Evolutionary conservation across 1,140 invertebrate species (phyloP).

Genomic region (Aphaenogaster floridana): DNA sequence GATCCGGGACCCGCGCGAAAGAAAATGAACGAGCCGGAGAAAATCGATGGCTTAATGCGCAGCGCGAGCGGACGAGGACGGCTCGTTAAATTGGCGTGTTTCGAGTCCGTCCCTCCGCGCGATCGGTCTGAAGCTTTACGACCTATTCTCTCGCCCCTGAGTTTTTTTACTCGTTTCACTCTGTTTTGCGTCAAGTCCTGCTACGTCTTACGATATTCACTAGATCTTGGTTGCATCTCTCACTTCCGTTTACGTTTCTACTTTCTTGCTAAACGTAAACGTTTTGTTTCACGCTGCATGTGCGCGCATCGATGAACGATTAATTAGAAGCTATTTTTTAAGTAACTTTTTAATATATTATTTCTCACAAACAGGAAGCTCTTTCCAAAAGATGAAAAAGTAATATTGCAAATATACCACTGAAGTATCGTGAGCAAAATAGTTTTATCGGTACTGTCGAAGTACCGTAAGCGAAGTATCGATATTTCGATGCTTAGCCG

Average conservation of each 20-base stretch:
- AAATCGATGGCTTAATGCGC: slow-evolving; percentile 51
- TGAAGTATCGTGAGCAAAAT: slow-evolving; percentile 22
- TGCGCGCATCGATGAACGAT: neutral
- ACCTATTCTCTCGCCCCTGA: slow-evolving; percentile 24
- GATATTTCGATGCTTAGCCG: slow-evolving; percentile 36
- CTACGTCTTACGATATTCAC: neutral
- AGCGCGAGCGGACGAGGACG: slow-evolving; percentile 1
- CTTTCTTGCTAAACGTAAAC: neutral
- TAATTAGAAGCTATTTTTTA: slow-evolving; percentile 5
- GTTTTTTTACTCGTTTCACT: slow-evolving; percentile 21
- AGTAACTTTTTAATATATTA: neutral
- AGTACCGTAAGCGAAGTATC: slow-evolving; percentile 60
- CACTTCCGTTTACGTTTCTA: neutral
- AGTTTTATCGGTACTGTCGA: slow-evolving; percentile 14
- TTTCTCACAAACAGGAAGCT: neutral
- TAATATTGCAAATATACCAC: no score
- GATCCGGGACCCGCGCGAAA: slow-evolving; percentile 33
- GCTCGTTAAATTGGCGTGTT: slow-evolving; percentile 47
- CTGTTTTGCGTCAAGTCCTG: slow-evolving; percentile 8
- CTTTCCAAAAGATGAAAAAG: neutral
- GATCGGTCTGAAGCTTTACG: slow-evolving; percentile 42
- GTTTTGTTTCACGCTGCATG: neutral
- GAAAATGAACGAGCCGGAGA: slow-evolving; percentile 58
- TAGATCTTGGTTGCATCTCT: neutral
- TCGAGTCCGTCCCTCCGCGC: neutral